Evolutionary conservation across 1,140 invertebrate genomes (phyloP), one percentile per base, ranked within the genome.

Genomic region (Geopemphigus sp.): DNA sequence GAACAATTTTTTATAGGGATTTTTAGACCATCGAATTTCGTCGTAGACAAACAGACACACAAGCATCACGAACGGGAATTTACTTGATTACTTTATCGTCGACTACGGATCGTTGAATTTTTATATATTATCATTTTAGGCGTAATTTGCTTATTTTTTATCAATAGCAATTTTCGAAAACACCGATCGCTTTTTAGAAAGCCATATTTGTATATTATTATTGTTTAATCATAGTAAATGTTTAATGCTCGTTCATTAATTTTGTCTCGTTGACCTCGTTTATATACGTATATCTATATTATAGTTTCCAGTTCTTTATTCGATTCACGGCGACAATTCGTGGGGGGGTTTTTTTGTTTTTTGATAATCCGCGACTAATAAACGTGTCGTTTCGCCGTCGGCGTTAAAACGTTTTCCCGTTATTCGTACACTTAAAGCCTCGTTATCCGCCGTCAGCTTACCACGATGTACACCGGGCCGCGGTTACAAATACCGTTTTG

Each of bases 121-220:
- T 74, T 74, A 22, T 74, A 74, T 39, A 4, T 22, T 39, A 57
- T 68, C 15, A 68, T 68, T 68, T 72, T 57, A 57, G 53, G 72
- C 72, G 39, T 32, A 32, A 56, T 74, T 74, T 29, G 50, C 24
- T 72, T 72, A 53, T 50, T 56, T 57, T 74, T 74, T 74, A 57
- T 74, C 54, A 57, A 74, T 74, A 74, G 72, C 54, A 56, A 74
- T 74, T 74, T 32, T 57, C 22, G 32, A 57, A 56, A 32, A 74
- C 54, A 74, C 72, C 26, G 2, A 14, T 56, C 19, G 72, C 72
- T 57, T 74, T 73, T 57, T 74, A 56, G 72, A 56, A 56, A 57
- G 72, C 26, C 54, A 8, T 39, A 74, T 57, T 74, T 57, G 72
- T 73, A 56, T 19, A 73, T 73, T 29, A 17, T 72, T 54, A 15